Evolutionary conservation across 2,888 invertebrate species (phyloP).

Genomic region (Homarus gammarus): DNA sequence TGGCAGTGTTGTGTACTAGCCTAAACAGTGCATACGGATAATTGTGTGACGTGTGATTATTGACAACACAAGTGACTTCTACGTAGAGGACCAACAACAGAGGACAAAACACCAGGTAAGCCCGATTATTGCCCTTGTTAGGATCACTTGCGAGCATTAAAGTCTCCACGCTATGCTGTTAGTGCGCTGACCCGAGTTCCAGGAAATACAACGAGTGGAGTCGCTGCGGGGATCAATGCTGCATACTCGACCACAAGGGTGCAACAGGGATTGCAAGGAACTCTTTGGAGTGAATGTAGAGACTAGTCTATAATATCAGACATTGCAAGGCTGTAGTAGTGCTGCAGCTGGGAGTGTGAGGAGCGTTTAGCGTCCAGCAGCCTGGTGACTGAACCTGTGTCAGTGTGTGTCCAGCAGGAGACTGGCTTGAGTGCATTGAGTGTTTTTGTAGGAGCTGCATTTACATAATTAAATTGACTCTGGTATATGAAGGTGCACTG

Average conservation of each 20-base stretch:
- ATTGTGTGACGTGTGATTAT: conserved; percentile 40
- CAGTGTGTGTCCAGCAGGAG: too few relatives aligned
- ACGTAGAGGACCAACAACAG: neutral
- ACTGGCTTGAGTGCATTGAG: too few relatives aligned
- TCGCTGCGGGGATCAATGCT: neutral
- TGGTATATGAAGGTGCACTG: too few relatives aligned
- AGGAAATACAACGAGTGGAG: neutral
- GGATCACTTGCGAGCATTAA: conserved; percentile 47
- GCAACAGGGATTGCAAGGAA: neutral
- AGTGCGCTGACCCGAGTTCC: conserved; percentile 10
- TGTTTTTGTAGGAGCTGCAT: too few relatives aligned
- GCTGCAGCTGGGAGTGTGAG: too few relatives aligned
- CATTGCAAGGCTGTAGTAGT: too few relatives aligned
- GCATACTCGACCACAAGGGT: neutral
- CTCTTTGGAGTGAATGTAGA: too few relatives aligned
- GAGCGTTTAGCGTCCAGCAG: too few relatives aligned
- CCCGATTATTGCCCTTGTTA: neutral
- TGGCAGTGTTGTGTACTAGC: conserved; percentile 55
- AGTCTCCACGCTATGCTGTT: conserved; percentile 21
- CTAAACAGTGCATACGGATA: conserved; percentile 37
- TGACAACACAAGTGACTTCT: conserved; percentile 22
- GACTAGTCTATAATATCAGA: too few relatives aligned
- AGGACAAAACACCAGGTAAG: conserved; percentile 43
- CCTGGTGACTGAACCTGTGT: too few relatives aligned
- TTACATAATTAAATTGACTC: too few relatives aligned